Evolutionary conservation across 1,140 invertebrate species (phyloP).

Genomic region (Lethrus apterus): DNA sequence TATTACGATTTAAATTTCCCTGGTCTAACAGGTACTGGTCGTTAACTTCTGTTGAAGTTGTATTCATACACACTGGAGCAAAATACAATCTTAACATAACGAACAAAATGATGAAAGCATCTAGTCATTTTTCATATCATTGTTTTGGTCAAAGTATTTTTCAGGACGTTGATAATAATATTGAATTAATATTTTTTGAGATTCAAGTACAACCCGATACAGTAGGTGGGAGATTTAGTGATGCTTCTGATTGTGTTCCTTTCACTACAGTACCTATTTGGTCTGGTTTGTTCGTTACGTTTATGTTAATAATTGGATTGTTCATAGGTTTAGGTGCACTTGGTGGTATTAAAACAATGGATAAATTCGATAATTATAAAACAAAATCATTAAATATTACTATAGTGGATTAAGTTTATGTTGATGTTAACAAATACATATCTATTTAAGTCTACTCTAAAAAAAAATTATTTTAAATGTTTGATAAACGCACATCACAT

Average conservation of each 20-base stretch:
- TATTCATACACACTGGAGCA: slow-evolving; percentile 12
- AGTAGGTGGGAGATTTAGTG: slow-evolving; percentile 42
- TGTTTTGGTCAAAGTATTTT: slow-evolving; percentile 41
- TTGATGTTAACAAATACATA: too few relatives aligned
- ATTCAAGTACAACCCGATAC: slow-evolving; percentile 45
- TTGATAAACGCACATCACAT: too few relatives aligned
- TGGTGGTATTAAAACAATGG: slow-evolving; percentile 75
- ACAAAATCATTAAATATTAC: slow-evolving; percentile 69
- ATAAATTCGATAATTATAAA: slow-evolving; percentile 85
- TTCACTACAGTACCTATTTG: slow-evolving; percentile 75
- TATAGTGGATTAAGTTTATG: slow-evolving; percentile 45
- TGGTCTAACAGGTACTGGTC: slow-evolving; percentile 35
- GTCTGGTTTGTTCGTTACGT: slow-evolving; percentile 63
- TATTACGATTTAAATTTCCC: slow-evolving; percentile 32
- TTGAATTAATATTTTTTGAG: slow-evolving; percentile 37
- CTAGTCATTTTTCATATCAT: slow-evolving; percentile 48
- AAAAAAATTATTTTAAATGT: too few relatives aligned
- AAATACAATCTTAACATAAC: slow-evolving; percentile 25
- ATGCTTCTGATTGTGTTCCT: slow-evolving; percentile 63
- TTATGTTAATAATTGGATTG: slow-evolving; percentile 60
- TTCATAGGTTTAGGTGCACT: slow-evolving; percentile 67
- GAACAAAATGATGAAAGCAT: slow-evolving; percentile 38
- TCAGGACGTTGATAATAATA: slow-evolving; percentile 23
- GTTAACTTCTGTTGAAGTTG: slow-evolving; percentile 26
- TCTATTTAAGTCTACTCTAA: too few relatives aligned